Evolutionary conservation across 2,797 vertebrate genomes (phyloP).

Genomic region (Bradypodion ventrale): DNA sequence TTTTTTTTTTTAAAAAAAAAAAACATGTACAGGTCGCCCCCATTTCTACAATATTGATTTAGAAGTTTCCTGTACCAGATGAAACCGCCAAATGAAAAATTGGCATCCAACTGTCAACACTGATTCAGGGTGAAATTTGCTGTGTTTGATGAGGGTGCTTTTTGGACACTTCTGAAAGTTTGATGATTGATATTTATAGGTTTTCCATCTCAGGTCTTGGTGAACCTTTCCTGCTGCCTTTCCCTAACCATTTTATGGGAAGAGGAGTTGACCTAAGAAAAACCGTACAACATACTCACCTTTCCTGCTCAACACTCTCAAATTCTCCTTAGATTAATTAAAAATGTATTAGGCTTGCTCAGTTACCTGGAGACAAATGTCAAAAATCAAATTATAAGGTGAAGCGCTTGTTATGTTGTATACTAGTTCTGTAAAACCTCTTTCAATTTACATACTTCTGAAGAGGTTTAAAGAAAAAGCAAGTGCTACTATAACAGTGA

Average conservation of each 20-base stretch:
- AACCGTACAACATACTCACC: neutral
- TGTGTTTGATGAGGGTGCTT: neutral
- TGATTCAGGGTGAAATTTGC: neutral
- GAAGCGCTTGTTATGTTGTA: neutral
- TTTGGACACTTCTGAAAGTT: neutral
- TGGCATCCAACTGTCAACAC: neutral
- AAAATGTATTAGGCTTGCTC: neutral
- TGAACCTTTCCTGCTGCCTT: neutral
- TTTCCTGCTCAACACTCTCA: neutral
- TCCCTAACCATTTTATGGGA: neutral
- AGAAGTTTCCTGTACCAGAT: neutral
- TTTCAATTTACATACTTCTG: no score
- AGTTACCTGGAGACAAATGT: neutral
- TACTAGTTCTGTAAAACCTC: no score
- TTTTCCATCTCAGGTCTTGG: neutral
- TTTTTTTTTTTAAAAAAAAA: no score
- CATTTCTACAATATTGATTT: neutral
- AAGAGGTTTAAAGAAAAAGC: no score
- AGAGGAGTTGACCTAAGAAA: neutral
- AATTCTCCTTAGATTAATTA: no score
- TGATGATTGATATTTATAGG: neutral
- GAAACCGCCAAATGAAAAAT: neutral
- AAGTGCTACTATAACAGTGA: no score
- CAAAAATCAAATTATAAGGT: neutral
- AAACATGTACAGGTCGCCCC: neutral